Evolutionary conservation across 1,140 invertebrate genomes (phyloP), one percentile per base, ranked within the genome.

Genomic region (Drosophila baimaii): DNA sequence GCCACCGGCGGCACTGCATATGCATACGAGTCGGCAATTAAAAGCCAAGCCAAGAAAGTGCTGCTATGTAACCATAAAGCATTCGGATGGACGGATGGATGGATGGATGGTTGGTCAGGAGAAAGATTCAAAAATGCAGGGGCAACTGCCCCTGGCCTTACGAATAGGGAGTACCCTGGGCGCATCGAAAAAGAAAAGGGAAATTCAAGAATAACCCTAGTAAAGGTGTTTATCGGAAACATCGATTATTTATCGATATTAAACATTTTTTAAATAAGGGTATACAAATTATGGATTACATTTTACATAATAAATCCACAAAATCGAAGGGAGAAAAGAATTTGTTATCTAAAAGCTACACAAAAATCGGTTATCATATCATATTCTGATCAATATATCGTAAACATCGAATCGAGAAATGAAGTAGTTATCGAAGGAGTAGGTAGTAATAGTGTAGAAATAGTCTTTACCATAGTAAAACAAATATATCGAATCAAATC

Each of bases 1-100:
- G 68, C 55, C 56, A 46, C 41, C 43, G 49, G 37, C 37, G 58
- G 37, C 46, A 73, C 69, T 73, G 69, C 56, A 73, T 73, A 59
- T 73, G 63, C 73, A 76, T 76, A 77, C 63, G 74, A 76, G 44
- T 33, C 61, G 62, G 61, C 54, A 76, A 76, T 76, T 76, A 76
- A 65, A 75, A 56, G 35, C 27, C 64, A 29, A 44, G 27, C 51
- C 65, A 70, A 46, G 51, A 71, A 71, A 69, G 51, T 55, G 63
- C 31, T 27, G 31, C 66, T 37, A 68, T 68, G 51, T 69, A 70
- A 70, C 59, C 61, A 63, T 31, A 63, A 23, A 29, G 12, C 27
- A 52, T 6, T 33, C 19, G 6, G 17, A 63, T 64, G 33, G 43
- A 47, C 9, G 23, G 25, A 17, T 37, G 31, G n/a, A 54, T n/a